A percentile compares a stretch with the other conserved stretches of the same genome.
These are phyloP conservation scores for Asteroscopus sphinx DNA, from an alignment of 2,888 invertebrate species.

Conservation along the genomic window DNA sequence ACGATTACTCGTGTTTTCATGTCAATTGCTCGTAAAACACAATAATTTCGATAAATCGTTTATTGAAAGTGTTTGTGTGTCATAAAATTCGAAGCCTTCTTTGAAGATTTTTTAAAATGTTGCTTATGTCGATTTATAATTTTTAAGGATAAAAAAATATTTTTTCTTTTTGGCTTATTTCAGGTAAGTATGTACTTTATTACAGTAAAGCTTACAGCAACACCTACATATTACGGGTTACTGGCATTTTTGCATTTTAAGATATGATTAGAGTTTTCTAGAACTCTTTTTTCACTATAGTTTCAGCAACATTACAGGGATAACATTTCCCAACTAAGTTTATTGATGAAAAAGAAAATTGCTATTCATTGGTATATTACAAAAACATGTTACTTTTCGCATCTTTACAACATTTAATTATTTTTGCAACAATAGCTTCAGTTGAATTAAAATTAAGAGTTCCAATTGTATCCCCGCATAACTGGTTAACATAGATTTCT, in stretches of 20 bases:
- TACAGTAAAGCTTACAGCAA: too few species aligned
- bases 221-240: too few species aligned
- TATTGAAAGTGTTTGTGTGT: conserved; percentile 39
- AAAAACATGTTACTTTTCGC: background rate
- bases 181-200: too few species aligned
- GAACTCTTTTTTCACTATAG: too few species aligned
- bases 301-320: too few species aligned
- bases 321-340: too few species aligned
- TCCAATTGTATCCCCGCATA: conserved; percentile 30
- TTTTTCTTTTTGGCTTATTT: too few species aligned
- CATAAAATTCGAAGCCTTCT: conserved; percentile 31
- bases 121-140: background rate
- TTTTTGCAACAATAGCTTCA: background rate
- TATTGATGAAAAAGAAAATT: too few species aligned
- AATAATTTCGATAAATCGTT: conserved; percentile 48
- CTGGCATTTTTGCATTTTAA: too few species aligned
- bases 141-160: background rate
- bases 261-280: too few species aligned
- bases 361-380: background rate
- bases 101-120: conserved; percentile 11
- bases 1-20: conserved; percentile 49
- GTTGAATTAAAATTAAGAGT: background rate
- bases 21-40: conserved; percentile 49
- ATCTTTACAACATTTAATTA: background rate
- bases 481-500: conserved; percentile 32